Conservation (phyloP, 2,888 invertebrate species). For the Salpingus planirostris region DNA sequence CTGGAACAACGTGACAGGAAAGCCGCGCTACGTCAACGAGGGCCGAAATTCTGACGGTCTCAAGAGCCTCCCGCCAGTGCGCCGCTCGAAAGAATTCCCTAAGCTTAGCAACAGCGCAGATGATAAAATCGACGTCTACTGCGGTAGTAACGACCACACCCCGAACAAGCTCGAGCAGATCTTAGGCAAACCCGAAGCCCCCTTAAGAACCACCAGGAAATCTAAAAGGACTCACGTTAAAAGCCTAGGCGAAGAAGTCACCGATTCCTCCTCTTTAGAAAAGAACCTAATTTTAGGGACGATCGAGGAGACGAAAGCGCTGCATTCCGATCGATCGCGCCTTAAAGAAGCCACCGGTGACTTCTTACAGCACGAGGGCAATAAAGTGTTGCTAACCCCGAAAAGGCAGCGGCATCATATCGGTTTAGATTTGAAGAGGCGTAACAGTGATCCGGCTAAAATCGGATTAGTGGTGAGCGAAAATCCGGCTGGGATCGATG, state of each 20-base stretch:
- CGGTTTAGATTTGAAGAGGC: constrained; percentile 49
- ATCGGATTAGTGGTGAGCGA: constrained; percentile 35
- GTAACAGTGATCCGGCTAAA: constrained; percentile 68
- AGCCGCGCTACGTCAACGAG: constrained; percentile 16
- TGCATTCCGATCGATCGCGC: constrained; percentile 10
- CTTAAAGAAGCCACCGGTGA: constrained; percentile 4
- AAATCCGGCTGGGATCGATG: constrained; percentile 35
- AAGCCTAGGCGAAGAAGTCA: constrained; percentile 46
- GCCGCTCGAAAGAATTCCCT: constrained; percentile 40
- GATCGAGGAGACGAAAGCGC: constrained; percentile 35
- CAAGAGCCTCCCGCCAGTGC: constrained; percentile 45
- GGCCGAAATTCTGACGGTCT: constrained; percentile 10
- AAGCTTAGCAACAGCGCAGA: too few relatives aligned
- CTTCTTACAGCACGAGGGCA: constrained; percentile 13
- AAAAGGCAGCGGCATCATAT: constrained; percentile 36
- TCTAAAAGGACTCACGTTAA: constrained; percentile 34
- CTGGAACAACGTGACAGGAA: constrained; percentile 12
- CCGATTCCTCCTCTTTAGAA: constrained; percentile 32
- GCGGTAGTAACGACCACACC: constrained; percentile 25
- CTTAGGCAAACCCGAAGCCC: constrained; percentile 36
- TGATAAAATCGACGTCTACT: constrained; percentile 30
- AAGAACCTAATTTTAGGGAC: constrained; percentile 34
- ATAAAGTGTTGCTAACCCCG: constrained; percentile 24
- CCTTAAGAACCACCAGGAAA: constrained; percentile 29
- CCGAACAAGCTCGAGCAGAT: constrained; percentile 39